A percentile compares a stretch with the other conserved stretches of the same genome.
Conservation (phyloP, 2,797 vertebrate genomes). For the Notolabrus celidotus region DNA sequence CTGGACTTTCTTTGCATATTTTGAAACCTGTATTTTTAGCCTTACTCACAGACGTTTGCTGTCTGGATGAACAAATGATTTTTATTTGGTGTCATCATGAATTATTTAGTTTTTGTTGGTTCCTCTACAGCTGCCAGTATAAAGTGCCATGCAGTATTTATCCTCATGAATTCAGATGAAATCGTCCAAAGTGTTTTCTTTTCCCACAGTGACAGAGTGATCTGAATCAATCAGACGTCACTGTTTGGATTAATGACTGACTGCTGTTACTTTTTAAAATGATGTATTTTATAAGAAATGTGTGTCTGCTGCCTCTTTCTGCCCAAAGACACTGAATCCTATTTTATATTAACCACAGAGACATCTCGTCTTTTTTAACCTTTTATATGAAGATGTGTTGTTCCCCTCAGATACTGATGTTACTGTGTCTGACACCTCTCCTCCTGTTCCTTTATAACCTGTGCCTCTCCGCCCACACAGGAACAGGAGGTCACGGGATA, state of each 20-base stretch:
- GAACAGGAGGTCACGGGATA: constrained; percentile 51
- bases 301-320: constrained; percentile 61
- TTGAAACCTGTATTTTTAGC: no score
- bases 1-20: no score
- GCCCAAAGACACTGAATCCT: constrained; percentile 63
- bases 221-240: no score
- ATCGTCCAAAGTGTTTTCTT: constrained; percentile 51
- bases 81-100: no score
- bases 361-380: constrained; percentile 44
- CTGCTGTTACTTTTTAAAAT: constrained; percentile 30
- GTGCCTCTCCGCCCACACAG: constrained; percentile 76
- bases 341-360: constrained; percentile 35
- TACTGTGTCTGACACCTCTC: constrained; percentile 55
- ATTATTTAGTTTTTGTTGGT: neutral
- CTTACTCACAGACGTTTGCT: constrained; percentile 42
- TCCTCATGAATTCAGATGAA: constrained; percentile 34
- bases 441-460: constrained; percentile 49
- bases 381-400: constrained; percentile 59
- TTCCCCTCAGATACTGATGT: constrained; percentile 50
- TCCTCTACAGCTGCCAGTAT: constrained; percentile 58
- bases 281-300: constrained; percentile 50
- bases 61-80: constrained; percentile 9
- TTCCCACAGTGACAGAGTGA: constrained; percentile 9
- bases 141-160: constrained; percentile 78
- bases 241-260: neutral